Base-by-base conservation (phyloP, 2,888 invertebrate genomes). In the Cerastoderma edule region DNA sequence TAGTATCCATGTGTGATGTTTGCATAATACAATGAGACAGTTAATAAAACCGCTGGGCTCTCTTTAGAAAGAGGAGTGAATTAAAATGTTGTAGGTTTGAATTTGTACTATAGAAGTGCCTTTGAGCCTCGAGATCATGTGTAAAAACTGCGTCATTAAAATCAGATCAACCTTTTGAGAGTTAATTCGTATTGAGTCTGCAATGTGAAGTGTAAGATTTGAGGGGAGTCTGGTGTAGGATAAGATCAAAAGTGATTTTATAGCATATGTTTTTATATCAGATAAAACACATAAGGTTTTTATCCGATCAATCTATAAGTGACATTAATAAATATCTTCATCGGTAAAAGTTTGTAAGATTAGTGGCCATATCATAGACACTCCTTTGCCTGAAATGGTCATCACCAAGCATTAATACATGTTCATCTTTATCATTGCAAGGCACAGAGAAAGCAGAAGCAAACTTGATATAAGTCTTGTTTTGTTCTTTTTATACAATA, bases 131-230 rank as follows among this genome's bases (percentile, higher is more conserved):
- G 60, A 35, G 24, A 24, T 60, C 60, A 39, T 24, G 60, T 60
- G 60, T 60, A 16, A 60, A 56, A 60, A 60, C 60, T 60, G 27
- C 60, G 60, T 60, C 60, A 60, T 60, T 60, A 39, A 60, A 60
- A 60, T 39, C 5, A 60, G 60, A 60, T 60, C 35, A 60, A 60
- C 60, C 22, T 27, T 60, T 33, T 60, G 35, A 60, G 27, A 16
- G 24, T 39, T 33, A 22, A 60, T 60, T 24, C 33, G 27, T 60
- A 39, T 60, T 60, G 22, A 60, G 39, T 60, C 39, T 35, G 27
- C 6, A 60, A 60, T 22, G 8, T 60, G 39, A 60, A 39, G 60
- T 60, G 60, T 35, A 60, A 60, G 39, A 27, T 22, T 35, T 39
- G n/a, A 16, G 27, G 35, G 22, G 24, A 57, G 5, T 57, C n/a